Conservation (phyloP, 2,113 vertebrate species). For the Petromus typicus region DNA sequence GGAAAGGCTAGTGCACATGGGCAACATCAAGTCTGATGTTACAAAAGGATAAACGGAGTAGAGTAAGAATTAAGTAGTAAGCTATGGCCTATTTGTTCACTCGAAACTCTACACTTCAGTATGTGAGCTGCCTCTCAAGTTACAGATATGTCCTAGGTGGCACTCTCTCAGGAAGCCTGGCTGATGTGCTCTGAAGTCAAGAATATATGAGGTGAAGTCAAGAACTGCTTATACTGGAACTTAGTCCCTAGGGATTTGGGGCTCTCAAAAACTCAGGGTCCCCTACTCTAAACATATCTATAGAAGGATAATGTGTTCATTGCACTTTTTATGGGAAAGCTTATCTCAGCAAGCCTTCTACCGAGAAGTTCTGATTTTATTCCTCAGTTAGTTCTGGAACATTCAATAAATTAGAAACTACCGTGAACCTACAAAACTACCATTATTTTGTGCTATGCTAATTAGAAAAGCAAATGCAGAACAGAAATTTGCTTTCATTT, state of each 20-base stretch:
- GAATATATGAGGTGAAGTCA: too few species aligned
- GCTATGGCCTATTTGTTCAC: background rate
- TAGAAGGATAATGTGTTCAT: background rate
- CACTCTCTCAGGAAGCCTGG: background rate
- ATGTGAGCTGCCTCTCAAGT: background rate
- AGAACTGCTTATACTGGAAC: background rate
- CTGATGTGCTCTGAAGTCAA: background rate
- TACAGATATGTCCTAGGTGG: background rate
- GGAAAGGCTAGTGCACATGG: background rate
- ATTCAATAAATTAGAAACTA: slow-evolving; percentile 33
- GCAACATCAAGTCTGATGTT: background rate
- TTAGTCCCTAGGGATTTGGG: background rate
- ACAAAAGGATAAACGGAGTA: background rate
- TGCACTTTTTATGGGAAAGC: background rate
- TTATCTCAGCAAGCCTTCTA: background rate
- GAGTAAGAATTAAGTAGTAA: slow-evolving; percentile 10
- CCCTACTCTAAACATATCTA: background rate
- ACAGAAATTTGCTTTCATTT: background rate
- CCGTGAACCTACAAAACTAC: background rate
- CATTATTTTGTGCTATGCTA: background rate
- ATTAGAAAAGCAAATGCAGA: background rate
- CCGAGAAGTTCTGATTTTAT: background rate
- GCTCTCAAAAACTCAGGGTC: background rate
- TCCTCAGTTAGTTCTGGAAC: slow-evolving; percentile 18
- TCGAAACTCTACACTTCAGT: background rate